phyloP scores from a whole-genome alignment of 92 coral and sea anemone genomes.

The Isaurus tuberculatus region DNA sequence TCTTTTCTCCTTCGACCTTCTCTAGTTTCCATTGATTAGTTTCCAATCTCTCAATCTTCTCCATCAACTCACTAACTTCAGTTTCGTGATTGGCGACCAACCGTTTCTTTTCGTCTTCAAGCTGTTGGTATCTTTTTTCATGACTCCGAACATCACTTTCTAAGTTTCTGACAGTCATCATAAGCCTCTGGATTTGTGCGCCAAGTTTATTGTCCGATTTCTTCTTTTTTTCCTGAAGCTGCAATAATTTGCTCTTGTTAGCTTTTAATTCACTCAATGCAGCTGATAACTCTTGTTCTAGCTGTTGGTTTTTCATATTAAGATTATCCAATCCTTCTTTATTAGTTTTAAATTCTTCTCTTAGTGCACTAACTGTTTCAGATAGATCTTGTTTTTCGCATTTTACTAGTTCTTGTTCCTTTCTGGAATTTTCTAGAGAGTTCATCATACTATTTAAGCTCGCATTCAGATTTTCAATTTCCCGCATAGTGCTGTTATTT shows the following conservation, averaged over 20 bases:
- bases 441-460: constrained; percentile 8
- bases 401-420: constrained; percentile 46
- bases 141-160: constrained; percentile 64
- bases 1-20: constrained; percentile 44
- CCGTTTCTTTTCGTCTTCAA: constrained; percentile 69
- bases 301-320: constrained; percentile 1
- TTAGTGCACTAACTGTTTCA: neutral
- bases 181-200: constrained; percentile 66
- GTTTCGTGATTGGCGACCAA: constrained; percentile 57
- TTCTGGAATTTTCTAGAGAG: constrained; percentile 42
- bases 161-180: constrained; percentile 56
- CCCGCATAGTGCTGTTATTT: constrained; percentile 29
- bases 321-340: neutral
- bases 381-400: constrained; percentile 16
- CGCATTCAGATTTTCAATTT: constrained; percentile 28
- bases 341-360: constrained; percentile 9
- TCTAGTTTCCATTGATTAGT: constrained; percentile 41
- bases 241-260: constrained; percentile 56
- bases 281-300: constrained; percentile 23
- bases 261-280: constrained; percentile 7
- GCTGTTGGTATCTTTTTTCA: constrained; percentile 61
- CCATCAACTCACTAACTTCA: constrained; percentile 46
- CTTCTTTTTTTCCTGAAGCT: constrained; percentile 68
- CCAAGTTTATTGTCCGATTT: constrained; percentile 69
- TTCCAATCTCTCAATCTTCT: constrained; percentile 44